These are phyloP conservation scores for Furcula furcula DNA, from an alignment of 2,888 invertebrate species.

Conservation along the genomic window DNA sequence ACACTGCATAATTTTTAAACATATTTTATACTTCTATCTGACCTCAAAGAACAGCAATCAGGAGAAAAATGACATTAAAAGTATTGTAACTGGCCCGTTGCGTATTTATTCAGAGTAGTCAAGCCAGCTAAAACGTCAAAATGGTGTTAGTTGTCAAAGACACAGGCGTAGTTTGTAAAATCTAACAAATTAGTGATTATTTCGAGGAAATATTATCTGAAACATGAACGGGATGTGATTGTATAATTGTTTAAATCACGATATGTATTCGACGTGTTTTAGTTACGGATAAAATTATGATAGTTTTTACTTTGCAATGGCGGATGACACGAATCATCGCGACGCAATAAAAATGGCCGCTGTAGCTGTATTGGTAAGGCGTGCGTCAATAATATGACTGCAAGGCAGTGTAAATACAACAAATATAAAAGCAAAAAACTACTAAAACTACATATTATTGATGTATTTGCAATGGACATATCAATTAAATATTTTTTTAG, in stretches of 20 bases:
- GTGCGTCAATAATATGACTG: constrained; percentile 69
- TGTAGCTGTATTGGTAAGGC: constrained; percentile 76
- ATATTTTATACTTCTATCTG: constrained; percentile 26
- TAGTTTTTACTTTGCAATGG: constrained; percentile 72
- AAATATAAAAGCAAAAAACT: constrained; percentile 14
- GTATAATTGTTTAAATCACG: constrained; percentile 42
- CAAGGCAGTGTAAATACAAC: constrained; percentile 39
- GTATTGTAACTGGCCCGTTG: constrained; percentile 54
- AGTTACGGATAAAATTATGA: constrained; percentile 47
- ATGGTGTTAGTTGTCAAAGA: constrained; percentile 78
- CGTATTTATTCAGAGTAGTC: constrained; percentile 41
- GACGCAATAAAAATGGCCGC: constrained; percentile 82
- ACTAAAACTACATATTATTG: constrained; percentile 14
- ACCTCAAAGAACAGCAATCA: constrained; percentile 9
- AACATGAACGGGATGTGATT: constrained; percentile 58
- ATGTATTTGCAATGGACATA: constrained; percentile 2
- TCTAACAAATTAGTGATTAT: constrained; percentile 61
- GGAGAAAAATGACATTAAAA: constrained; percentile 30
- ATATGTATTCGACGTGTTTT: constrained; percentile 51
- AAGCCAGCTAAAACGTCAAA: constrained; percentile 70
- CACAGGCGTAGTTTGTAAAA: constrained; percentile 71
- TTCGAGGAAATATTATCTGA: constrained; percentile 49
- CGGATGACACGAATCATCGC: constrained; percentile 81
- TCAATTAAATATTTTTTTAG: constrained; percentile 1
- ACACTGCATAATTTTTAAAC: constrained; percentile 19